phyloP scores from a whole-genome alignment of 2,888 invertebrate species.

The Branchipolynoe longqiensis region DNA sequence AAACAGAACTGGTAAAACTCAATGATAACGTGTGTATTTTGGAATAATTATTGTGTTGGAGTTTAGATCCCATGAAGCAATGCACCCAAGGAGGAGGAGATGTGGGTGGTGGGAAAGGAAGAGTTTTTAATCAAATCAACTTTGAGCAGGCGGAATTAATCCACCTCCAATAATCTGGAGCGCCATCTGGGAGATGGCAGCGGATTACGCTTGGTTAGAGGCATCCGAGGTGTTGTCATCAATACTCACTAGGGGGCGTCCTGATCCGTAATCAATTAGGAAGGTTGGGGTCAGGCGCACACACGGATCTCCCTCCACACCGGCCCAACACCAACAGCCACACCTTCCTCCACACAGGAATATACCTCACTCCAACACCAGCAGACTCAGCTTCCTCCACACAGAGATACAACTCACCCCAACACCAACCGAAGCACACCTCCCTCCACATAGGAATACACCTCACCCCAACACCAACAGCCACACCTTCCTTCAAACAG shows the following conservation, averaged over 20 bases:
- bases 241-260: not conserved
- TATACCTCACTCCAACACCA: too few species aligned
- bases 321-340: not conserved
- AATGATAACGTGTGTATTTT: too few species aligned
- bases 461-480: too few species aligned
- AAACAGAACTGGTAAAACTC: not conserved
- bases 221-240: not conserved
- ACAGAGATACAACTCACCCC: too few species aligned
- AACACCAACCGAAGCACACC: too few species aligned
- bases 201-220: not conserved
- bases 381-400: too few species aligned
- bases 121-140: constrained; percentile 5
- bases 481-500: too few species aligned
- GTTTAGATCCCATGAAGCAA: too few species aligned
- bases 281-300: not conserved
- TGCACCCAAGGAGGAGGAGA: not conserved
- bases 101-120: not conserved
- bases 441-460: too few species aligned
- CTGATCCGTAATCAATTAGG: constrained; percentile 31
- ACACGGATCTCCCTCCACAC: not conserved
- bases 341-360: not conserved
- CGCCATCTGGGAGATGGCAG: not conserved
- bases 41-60: too few species aligned
- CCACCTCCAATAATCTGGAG: not conserved
- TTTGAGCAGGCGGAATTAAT: not conserved